phyloP scores from a whole-genome alignment of 2,888 invertebrate genomes.

The Sympetrum striolatum region DNA sequence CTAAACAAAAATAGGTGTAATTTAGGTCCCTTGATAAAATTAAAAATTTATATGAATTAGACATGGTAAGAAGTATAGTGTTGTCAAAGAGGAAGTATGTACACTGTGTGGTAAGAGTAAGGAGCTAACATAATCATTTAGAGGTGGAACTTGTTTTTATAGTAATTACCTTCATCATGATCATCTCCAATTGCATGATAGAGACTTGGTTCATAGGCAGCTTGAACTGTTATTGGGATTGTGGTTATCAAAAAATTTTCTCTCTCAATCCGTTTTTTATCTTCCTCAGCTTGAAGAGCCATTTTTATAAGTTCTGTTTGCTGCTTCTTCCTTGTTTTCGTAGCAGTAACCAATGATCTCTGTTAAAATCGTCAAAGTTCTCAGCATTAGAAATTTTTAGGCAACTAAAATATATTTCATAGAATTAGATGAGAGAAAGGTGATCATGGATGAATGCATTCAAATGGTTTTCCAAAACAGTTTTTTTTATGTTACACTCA shows the following conservation, averaged over 20 bases:
- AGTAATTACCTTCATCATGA: slow-evolving; percentile 75
- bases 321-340: slow-evolving; percentile 97
- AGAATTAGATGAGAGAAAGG: too few species aligned
- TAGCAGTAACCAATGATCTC: slow-evolving; percentile 96
- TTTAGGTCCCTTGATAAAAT: too few species aligned
- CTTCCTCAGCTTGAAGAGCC: slow-evolving; percentile 94
- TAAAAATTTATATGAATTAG: too few species aligned
- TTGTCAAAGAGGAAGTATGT: too few species aligned
- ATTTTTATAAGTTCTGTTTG: slow-evolving; percentile 97
- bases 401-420: too few species aligned
- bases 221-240: slow-evolving; percentile 92
- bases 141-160: not conserved
- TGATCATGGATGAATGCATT: too few species aligned
- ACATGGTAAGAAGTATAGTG: too few species aligned
- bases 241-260: slow-evolving; percentile 96
- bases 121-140: too few species aligned
- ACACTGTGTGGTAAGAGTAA: too few species aligned
- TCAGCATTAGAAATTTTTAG: not conserved
- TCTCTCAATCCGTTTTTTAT: slow-evolving; percentile 91
- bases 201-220: slow-evolving; percentile 93
- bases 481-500: not conserved
- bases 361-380: slow-evolving; percentile 56
- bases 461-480: too few species aligned
- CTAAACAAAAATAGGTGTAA: too few species aligned
- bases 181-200: slow-evolving; percentile 85